A percentile compares a stretch with the other conserved stretches of the same genome.
Conservation (phyloP, 2,888 invertebrate genomes). For the Aspidiotus destructor region DNA sequence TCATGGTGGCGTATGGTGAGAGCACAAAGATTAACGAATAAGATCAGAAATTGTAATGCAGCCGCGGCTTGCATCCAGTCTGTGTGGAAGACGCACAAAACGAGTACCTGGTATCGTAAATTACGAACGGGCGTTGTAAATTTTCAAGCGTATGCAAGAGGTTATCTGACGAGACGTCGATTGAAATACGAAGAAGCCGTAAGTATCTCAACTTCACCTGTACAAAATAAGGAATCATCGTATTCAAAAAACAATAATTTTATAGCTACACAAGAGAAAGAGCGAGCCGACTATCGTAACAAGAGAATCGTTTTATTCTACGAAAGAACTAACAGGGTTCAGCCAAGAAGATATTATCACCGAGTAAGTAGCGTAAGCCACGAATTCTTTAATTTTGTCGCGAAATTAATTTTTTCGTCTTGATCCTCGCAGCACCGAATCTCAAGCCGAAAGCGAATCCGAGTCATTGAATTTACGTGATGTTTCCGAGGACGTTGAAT, state of each 20-base stretch:
- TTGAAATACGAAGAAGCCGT: neutral
- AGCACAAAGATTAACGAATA: constrained; percentile 48
- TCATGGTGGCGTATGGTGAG: constrained; percentile 57
- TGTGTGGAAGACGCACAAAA: constrained; percentile 62
- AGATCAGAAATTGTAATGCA: constrained; percentile 46
- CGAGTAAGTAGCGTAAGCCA: constrained; percentile 40
- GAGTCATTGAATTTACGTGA: constrained; percentile 24
- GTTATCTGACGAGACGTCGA: constrained; percentile 40
- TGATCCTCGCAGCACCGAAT: constrained; percentile 14
- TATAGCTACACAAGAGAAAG: constrained; percentile 15
- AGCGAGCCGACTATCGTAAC: constrained; percentile 23
- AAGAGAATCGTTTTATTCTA: constrained; percentile 27
- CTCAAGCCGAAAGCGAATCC: constrained; percentile 29
- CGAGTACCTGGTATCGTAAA: constrained; percentile 56
- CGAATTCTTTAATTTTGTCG: neutral
- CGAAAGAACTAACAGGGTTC: constrained; percentile 44
- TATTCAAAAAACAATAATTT: too few species aligned
- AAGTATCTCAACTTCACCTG: too few species aligned
- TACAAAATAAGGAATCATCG: too few species aligned
- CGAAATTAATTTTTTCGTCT: constrained; percentile 3
- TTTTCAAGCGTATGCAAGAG: constrained; percentile 65
- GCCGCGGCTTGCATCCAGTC: constrained; percentile 65
- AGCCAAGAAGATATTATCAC: constrained; percentile 48
- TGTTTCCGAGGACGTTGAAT: constrained; percentile 13
- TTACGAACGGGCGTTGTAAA: constrained; percentile 51